Evolutionary conservation across 2,888 invertebrate species (phyloP).

Genomic region (Synanthedon vespiformis): DNA sequence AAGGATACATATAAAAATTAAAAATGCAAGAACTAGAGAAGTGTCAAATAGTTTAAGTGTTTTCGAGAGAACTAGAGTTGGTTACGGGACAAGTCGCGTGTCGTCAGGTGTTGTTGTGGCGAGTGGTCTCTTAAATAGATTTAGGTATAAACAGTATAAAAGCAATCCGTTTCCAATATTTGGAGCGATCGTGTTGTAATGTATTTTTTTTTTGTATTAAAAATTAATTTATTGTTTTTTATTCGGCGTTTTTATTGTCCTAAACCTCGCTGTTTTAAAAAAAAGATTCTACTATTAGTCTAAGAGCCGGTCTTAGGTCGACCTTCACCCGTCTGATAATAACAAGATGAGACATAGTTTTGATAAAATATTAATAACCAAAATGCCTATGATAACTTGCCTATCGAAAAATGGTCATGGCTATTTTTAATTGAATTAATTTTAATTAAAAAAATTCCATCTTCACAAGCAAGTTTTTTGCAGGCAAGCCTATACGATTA

Average conservation of each 20-base stretch:
- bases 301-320: no score
- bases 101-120: slow-evolving; percentile 30
- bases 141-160: slow-evolving; percentile 48
- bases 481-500: no score
- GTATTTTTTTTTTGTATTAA: slow-evolving; percentile 2
- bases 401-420: no score
- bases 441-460: no score
- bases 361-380: no score
- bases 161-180: slow-evolving; percentile 45
- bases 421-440: no score
- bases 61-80: slow-evolving; percentile 12
- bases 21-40: slow-evolving; percentile 37
- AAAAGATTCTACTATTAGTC: no score
- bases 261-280: no score
- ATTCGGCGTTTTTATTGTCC: not conserved
- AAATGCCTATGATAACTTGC: no score
- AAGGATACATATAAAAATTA: slow-evolving; percentile 38
- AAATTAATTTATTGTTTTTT: slow-evolving; percentile 3
- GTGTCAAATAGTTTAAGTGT: slow-evolving; percentile 7
- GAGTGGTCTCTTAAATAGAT: slow-evolving; percentile 48
- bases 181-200: slow-evolving; percentile 45
- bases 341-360: no score
- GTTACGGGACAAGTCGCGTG: not conserved
- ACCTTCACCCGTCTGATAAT: no score
- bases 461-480: no score